These are phyloP conservation scores for Spodoptera picta DNA, from an alignment of 2,888 invertebrate genomes.

Conservation along the genomic window DNA sequence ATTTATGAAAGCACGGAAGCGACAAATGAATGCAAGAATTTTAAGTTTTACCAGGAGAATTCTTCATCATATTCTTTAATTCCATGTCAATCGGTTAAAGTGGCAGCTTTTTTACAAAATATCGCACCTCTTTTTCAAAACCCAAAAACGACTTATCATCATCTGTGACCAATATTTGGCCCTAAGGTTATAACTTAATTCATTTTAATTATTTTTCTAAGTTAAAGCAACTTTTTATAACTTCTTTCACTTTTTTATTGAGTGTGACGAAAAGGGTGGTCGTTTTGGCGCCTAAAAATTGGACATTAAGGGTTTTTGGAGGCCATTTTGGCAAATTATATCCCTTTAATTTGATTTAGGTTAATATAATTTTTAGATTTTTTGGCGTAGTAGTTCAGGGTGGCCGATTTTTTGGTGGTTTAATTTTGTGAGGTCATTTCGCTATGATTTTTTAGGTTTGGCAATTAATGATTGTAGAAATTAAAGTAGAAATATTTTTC, in stretches of 20 bases:
- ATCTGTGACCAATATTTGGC: constrained; percentile 63
- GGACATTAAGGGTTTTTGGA: constrained; percentile 64
- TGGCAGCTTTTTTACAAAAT: constrained; percentile 23
- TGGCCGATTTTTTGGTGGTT: constrained; percentile 37
- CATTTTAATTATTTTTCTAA: constrained; percentile 67
- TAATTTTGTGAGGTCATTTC: constrained; percentile 18
- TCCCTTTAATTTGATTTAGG: constrained; percentile 67
- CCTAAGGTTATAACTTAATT: constrained; percentile 76
- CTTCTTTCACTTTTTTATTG: constrained; percentile 68
- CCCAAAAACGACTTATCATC: constrained; percentile 31
- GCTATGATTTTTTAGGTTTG: constrained; percentile 7
- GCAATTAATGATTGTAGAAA: too few species aligned
- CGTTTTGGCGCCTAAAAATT: constrained; percentile 77
- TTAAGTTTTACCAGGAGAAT: too few species aligned
- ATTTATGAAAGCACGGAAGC: too few species aligned
- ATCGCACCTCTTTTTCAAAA: constrained; percentile 14
- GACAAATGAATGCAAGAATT: too few species aligned
- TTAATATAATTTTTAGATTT: constrained; percentile 59
- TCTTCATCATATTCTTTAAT: not conserved
- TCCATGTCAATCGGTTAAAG: not conserved
- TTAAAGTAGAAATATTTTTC: too few species aligned
- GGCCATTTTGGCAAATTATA: constrained; percentile 64
- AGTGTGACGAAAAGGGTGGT: constrained; percentile 80
- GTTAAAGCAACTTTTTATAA: constrained; percentile 58
- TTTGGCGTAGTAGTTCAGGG: constrained; percentile 46